Evolutionary conservation across 1,140 invertebrate genomes (phyloP).

Genomic region (Drosophila sp.): DNA sequence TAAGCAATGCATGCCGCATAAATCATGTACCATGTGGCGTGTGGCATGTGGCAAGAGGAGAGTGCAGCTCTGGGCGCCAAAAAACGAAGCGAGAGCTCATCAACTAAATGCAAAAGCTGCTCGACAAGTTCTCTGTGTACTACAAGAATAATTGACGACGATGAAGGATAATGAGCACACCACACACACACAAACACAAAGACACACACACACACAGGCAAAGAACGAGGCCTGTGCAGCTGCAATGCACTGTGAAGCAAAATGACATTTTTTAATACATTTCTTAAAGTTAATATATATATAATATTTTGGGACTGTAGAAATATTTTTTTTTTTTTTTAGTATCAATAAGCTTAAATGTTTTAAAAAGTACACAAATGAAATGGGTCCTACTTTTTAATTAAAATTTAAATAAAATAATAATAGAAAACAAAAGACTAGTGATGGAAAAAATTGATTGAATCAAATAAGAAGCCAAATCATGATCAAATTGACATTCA

Average conservation of each 20-base stretch:
- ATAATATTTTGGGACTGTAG: too few relatives aligned
- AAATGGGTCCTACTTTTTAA: too few relatives aligned
- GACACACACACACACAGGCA: conserved; percentile 5
- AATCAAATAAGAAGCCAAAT: too few relatives aligned
- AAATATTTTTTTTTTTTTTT: too few relatives aligned
- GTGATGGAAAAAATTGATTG: too few relatives aligned
- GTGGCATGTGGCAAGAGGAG: background rate
- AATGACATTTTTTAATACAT: too few relatives aligned
- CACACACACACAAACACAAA: conserved; percentile 27
- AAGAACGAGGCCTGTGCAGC: conserved; percentile 10
- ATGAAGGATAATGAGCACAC: conserved; percentile 72
- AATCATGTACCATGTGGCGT: conserved; percentile 21
- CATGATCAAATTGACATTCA: too few relatives aligned
- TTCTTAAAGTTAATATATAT: too few relatives aligned
- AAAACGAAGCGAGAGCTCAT: conserved; percentile 54
- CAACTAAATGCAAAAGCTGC: conserved; percentile 74
- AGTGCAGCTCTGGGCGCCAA: conserved; percentile 15
- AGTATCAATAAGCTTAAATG: too few relatives aligned
- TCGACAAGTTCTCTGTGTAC: conserved; percentile 54
- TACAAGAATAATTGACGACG: conserved; percentile 78
- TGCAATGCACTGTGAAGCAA: conserved; percentile 28
- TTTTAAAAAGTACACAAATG: too few relatives aligned
- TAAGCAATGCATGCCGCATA: conserved; percentile 53
- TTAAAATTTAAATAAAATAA: too few relatives aligned
- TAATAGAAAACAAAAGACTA: too few relatives aligned